A percentile compares a stretch with the other conserved stretches of the same genome.
Conservation (phyloP, 2,888 invertebrate species). For the Morpho achilles region DNA sequence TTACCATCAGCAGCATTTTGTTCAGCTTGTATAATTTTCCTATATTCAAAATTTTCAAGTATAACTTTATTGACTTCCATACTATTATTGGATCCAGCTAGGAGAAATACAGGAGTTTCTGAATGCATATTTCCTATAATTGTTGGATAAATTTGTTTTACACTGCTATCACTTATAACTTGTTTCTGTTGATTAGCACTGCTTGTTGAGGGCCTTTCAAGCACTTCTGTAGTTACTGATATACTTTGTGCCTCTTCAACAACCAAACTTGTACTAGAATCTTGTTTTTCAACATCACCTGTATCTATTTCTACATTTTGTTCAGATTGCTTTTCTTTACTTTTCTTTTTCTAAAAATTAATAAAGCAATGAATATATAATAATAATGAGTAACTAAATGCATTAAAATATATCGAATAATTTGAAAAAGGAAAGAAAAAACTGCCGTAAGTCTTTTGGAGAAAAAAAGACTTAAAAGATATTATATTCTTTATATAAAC, state of each 20-base stretch:
- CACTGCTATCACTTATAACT: neutral
- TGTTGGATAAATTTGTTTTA: neutral
- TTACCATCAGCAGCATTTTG: neutral
- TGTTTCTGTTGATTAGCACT: neutral
- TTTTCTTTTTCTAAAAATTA: slow-evolving; percentile 54
- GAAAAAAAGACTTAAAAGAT: no score
- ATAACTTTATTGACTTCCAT: neutral
- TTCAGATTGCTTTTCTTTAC: slow-evolving; percentile 39
- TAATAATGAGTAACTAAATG: no score
- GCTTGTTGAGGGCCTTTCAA: neutral
- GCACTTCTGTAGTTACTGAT: neutral
- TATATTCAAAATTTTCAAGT: slow-evolving; percentile 1
- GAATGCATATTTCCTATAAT: neutral
- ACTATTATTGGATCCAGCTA: no score
- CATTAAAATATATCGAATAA: no score
- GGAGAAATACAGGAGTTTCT: neutral
- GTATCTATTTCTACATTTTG: slow-evolving; percentile 5
- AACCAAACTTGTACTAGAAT: neutral
- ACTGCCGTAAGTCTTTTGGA: no score
- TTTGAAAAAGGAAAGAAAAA: no score
- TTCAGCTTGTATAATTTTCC: no score
- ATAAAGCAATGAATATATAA: no score
- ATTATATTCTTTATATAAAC: no score
- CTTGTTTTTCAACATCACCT: slow-evolving; percentile 17
- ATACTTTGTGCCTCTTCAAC: no score